phyloP scores from a whole-genome alignment of 2,113 vertebrate species.

The Merops nubicus region DNA sequence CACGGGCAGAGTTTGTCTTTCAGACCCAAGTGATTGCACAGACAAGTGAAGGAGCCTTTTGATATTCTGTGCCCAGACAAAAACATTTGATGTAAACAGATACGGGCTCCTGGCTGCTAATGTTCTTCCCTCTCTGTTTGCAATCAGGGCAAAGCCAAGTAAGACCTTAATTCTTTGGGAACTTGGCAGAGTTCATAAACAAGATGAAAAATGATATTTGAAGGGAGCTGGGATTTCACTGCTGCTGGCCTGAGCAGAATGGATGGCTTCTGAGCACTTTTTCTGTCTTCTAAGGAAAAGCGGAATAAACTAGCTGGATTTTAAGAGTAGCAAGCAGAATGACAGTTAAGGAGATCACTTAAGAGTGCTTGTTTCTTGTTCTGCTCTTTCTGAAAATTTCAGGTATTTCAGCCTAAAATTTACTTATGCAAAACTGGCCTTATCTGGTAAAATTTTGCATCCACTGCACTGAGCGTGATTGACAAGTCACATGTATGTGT shows the following conservation, averaged over 20 bases:
- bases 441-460: background rate
- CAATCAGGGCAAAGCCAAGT: background rate
- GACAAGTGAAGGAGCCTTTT: background rate
- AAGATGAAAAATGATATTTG: constrained; percentile 31
- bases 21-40: background rate
- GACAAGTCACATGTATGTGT: background rate
- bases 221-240: background rate
- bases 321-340: background rate
- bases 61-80: background rate
- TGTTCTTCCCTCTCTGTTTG: background rate
- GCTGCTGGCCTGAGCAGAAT: background rate
- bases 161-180: constrained; percentile 12
- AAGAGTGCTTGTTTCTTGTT: background rate
- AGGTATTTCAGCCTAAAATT: background rate
- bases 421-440: background rate
- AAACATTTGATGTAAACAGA: constrained; percentile 7
- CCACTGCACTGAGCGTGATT: background rate
- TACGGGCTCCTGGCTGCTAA: background rate
- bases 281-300: background rate
- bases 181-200: background rate
- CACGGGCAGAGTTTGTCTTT: background rate
- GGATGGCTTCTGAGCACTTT: background rate
- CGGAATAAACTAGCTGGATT: background rate
- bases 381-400: background rate
- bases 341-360: background rate